Conservation (phyloP, 1,140 invertebrate genomes). For the Macrotrachela quadricornifera region DNA sequence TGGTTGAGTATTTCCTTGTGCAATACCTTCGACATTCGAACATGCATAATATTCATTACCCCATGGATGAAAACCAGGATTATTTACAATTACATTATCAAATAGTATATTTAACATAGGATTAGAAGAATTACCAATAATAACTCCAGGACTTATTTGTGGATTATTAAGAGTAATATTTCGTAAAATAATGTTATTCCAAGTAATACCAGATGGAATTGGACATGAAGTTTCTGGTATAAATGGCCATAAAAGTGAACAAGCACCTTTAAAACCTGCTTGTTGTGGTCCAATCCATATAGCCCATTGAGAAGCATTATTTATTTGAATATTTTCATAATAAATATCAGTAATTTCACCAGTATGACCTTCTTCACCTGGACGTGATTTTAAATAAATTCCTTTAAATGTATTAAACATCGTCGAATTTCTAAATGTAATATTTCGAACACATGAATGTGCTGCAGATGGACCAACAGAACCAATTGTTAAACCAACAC, state of each 20-base stretch:
- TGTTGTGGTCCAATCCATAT: constrained; percentile 4
- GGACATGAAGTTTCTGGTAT: background rate
- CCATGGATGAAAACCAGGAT: background rate
- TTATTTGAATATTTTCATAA: constrained; percentile 6
- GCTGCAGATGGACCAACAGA: background rate
- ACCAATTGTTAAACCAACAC: constrained; percentile 4
- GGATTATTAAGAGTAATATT: constrained; percentile 2
- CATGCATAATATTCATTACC: too few relatives aligned
- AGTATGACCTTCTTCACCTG: background rate
- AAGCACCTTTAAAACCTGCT: background rate
- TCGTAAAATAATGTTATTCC: background rate
- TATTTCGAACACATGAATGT: background rate
- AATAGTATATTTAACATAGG: background rate
- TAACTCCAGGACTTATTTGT: background rate
- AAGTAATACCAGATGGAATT: background rate
- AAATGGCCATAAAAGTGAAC: constrained; percentile 1
- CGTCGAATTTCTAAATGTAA: background rate
- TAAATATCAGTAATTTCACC: background rate
- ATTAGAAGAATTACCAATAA: background rate
- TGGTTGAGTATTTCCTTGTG: too few relatives aligned
- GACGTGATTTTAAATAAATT: constrained; percentile 3
- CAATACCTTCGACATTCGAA: too few relatives aligned
- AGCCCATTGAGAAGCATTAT: background rate
- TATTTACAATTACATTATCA: constrained; percentile 1
- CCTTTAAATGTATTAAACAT: constrained; percentile 1